A percentile compares a stretch with the other conserved stretches of the same genome.
Conservation (phyloP, 2,113 vertebrate genomes). For the Salvelinus fontinalis region DNA sequence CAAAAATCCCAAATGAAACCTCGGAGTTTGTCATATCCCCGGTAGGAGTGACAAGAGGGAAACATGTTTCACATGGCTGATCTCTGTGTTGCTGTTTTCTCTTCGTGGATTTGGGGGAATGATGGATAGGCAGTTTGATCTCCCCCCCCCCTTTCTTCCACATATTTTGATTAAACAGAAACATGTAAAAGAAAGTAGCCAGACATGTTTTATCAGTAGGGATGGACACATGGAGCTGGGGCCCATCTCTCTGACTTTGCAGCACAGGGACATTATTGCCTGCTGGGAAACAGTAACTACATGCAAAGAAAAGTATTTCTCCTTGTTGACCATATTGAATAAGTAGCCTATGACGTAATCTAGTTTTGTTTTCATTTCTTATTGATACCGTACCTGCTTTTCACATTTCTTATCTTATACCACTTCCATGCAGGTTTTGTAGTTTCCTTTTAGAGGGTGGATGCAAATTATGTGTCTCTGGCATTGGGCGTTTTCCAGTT, state of each 20-base stretch:
- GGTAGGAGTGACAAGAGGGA: constrained; percentile 33
- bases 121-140: constrained; percentile 63
- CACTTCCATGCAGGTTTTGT: neutral
- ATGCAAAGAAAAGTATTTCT: neutral
- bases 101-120: constrained; percentile 34
- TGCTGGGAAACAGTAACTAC: neutral
- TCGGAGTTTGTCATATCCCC: constrained; percentile 43
- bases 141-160: constrained; percentile 12
- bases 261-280: too few relatives aligned
- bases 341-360: neutral
- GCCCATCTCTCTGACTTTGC: constrained; percentile 7
- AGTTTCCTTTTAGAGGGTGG: neutral
- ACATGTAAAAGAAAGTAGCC: constrained; percentile 43
- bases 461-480: neutral
- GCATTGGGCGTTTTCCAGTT: neutral
- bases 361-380: too few relatives aligned
- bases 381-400: too few relatives aligned
- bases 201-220: constrained; percentile 42
- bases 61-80: constrained; percentile 39
- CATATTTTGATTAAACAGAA: constrained; percentile 58
- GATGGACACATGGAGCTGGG: constrained; percentile 28
- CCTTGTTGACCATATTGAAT: neutral
- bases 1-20: constrained; percentile 53
- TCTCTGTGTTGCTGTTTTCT: constrained; percentile 48
- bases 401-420: too few relatives aligned